phyloP scores from a whole-genome alignment of 1,140 invertebrate species.

The Lepidurus arcticus region DNA sequence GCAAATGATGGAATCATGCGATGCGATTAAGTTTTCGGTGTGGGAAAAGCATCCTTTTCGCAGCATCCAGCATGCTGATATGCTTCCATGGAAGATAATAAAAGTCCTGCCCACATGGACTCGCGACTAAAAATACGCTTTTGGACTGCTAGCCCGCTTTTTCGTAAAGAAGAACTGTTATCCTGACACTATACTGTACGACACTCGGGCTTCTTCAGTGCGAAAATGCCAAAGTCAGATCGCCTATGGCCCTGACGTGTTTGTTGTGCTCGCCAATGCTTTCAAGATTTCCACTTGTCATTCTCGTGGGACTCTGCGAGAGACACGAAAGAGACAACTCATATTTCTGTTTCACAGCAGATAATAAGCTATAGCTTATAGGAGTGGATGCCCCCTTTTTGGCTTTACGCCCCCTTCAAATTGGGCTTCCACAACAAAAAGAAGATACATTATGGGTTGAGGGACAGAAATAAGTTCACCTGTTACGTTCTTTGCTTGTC shows the following conservation, averaged over 20 bases:
- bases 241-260: background rate
- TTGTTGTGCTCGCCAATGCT: background rate
- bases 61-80: background rate
- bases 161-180: background rate
- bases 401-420: background rate
- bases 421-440: background rate
- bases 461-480: no score
- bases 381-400: background rate
- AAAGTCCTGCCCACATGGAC: constrained; percentile 2
- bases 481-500: no score
- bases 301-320: background rate
- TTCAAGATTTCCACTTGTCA: background rate
- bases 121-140: background rate
- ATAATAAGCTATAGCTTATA: constrained; percentile 10
- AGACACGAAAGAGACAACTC: background rate
- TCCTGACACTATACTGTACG: background rate
- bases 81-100: background rate
- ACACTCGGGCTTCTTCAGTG: background rate
- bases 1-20: no score
- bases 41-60: background rate
- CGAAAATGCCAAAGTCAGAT: background rate
- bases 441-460: no score
- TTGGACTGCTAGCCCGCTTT: constrained; percentile 3
- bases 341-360: constrained; percentile 5
- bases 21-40: no score